phyloP scores from a whole-genome alignment of 2,888 invertebrate genomes.

The Morpho helenor region DNA sequence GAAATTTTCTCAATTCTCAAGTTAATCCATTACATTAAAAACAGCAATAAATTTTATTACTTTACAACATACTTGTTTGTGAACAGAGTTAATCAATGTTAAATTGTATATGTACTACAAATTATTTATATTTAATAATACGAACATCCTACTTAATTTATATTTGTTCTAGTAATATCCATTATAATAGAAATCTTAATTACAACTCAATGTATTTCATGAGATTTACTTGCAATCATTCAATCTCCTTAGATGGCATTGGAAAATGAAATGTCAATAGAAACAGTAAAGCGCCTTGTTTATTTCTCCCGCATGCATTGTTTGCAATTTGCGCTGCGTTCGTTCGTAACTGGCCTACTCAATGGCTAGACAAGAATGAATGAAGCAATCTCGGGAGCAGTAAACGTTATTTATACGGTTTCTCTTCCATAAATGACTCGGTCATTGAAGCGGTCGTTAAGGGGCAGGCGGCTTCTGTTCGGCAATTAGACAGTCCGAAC shows the following conservation, averaged over 20 bases:
- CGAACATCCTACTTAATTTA: no score
- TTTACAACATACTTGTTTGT: no score
- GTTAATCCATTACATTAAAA: no score
- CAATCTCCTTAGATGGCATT: slow-evolving; percentile 34
- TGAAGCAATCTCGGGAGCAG: slow-evolving; percentile 65
- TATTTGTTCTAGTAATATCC: no score
- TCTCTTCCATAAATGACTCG: slow-evolving; percentile 63
- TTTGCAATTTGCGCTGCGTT: slow-evolving; percentile 52
- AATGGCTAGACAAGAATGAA: slow-evolving; percentile 67
- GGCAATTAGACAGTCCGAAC: slow-evolving; percentile 60
- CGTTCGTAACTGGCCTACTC: slow-evolving; percentile 49
- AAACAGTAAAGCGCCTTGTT: slow-evolving; percentile 42
- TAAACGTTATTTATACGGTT: slow-evolving; percentile 64
- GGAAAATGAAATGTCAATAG: slow-evolving; percentile 54
- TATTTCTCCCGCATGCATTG: slow-evolving; percentile 52
- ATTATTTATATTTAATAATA: no score
- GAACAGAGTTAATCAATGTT: no score
- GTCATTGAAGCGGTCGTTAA: slow-evolving; percentile 52
- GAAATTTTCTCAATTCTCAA: no score
- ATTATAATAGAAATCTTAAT: no score
- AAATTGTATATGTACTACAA: no score
- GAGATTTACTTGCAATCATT: slow-evolving; percentile 9
- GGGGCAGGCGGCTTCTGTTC: slow-evolving; percentile 66
- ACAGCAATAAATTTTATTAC: no score
- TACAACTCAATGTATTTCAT: background rate